Percentiles rank a stretch among this genome's conserved stretches.
These are phyloP conservation scores for Aporrectodea caliginosa DNA, from an alignment of 1,140 invertebrate genomes.

Conservation along the genomic window DNA sequence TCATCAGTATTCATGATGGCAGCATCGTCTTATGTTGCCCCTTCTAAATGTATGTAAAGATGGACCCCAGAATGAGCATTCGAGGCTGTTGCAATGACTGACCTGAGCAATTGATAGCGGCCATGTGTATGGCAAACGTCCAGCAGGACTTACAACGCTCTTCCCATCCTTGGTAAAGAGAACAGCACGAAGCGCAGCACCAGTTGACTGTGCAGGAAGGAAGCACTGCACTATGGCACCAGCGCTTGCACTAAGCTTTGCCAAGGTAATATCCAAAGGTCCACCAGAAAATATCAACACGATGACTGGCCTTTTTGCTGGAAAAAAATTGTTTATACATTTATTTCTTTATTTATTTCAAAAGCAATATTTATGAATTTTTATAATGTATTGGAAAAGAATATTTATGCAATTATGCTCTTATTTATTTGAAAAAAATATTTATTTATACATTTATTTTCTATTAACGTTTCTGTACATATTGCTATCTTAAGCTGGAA, in stretches of 20 bases:
- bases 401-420: no score
- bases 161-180: conserved; percentile 36
- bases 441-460: no score
- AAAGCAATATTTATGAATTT: background rate
- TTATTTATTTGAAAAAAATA: no score
- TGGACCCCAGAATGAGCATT: no score
- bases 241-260: conserved; percentile 35
- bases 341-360: background rate
- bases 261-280: conserved; percentile 46
- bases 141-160: conserved; percentile 41
- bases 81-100: conserved; percentile 42
- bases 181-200: conserved; percentile 42
- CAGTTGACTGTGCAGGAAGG: conserved; percentile 48
- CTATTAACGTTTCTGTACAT: no score
- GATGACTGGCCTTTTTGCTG: conserved; percentile 34
- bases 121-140: conserved; percentile 47
- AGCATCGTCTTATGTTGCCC: no score
- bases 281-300: conserved; percentile 48
- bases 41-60: no score
- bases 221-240: conserved; percentile 48
- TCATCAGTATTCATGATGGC: no score
- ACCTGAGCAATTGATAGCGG: conserved; percentile 26
- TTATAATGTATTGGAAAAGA: background rate
- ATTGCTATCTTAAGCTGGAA: no score
- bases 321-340: background rate